A percentile compares a stretch with the other conserved stretches of the same genome.
These are phyloP conservation scores for Sarcophaga peregrina DNA, from an alignment of 1,140 invertebrate genomes.

Conservation along the genomic window DNA sequence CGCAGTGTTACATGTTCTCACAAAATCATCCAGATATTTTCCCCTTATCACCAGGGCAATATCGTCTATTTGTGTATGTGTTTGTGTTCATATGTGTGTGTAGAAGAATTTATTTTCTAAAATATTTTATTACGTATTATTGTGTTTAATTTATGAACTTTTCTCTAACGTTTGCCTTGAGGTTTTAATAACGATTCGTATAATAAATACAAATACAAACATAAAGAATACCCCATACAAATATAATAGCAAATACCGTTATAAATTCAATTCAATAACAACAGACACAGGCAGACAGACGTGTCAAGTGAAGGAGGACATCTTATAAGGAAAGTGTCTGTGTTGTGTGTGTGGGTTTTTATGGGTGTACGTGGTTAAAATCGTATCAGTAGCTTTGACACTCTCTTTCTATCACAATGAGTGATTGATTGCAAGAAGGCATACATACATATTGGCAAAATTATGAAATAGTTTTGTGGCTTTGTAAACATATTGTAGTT, in stretches of 20 bases:
- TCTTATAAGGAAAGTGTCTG: neutral
- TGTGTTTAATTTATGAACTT: conserved; percentile 13
- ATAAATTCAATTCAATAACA: conserved; percentile 34
- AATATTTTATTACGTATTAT: neutral
- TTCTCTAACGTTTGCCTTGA: conserved; percentile 15
- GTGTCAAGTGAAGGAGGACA: neutral
- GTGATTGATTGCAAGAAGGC: neutral
- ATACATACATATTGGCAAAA: neutral
- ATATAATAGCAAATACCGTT: neutral
- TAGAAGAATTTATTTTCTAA: no score
- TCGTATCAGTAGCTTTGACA: no score
- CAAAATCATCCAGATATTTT: no score
- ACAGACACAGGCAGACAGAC: neutral
- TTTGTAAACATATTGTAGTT: conserved; percentile 4
- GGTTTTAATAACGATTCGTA: conserved; percentile 32
- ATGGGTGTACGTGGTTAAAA: neutral
- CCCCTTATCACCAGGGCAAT: no score
- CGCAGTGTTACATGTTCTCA: no score
- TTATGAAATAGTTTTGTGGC: conserved; percentile 15
- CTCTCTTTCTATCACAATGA: no score
- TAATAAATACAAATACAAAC: conserved; percentile 26
- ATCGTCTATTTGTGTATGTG: no score
- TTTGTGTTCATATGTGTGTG: no score
- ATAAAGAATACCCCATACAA: neutral
- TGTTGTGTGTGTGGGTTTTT: neutral